Conservation (phyloP, 2,888 invertebrate genomes). For the Abrostola triplasia region DNA sequence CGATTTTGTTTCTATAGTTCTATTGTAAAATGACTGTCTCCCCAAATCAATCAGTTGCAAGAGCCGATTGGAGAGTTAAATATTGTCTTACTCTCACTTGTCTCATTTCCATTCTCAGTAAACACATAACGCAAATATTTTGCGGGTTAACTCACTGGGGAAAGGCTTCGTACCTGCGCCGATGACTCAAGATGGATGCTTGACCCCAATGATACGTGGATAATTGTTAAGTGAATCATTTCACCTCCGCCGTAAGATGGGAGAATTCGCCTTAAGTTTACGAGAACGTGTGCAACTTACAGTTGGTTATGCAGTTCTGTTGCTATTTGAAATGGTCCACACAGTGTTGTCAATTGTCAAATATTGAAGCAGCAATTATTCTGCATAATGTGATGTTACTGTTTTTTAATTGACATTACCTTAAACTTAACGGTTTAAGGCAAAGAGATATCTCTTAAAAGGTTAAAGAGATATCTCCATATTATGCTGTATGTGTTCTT, state of each 20-base stretch:
- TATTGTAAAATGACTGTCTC: no score
- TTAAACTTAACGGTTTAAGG: no score
- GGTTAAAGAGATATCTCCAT: no score
- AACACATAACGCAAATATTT: constrained; percentile 44
- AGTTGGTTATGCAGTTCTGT: neutral
- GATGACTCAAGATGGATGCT: constrained; percentile 66
- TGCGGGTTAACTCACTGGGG: constrained; percentile 42
- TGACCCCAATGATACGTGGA: constrained; percentile 69
- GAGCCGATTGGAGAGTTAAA: no score
- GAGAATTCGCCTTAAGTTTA: neutral
- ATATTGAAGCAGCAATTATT: no score
- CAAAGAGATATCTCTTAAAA: no score
- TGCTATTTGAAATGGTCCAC: neutral
- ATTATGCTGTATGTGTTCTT: no score
- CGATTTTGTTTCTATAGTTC: no score
- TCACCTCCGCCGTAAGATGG: constrained; percentile 12
- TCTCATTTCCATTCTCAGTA: constrained; percentile 8
- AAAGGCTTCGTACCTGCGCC: constrained; percentile 60
- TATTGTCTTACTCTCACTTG: neutral
- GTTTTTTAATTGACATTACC: no score
- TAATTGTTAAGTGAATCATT: constrained; percentile 69
- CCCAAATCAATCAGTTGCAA: no score
- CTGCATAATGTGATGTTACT: no score
- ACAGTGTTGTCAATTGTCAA: no score
- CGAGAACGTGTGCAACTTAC: neutral